Conservation (phyloP, 2,113 vertebrate species). For the Thomomys bottae region DNA sequence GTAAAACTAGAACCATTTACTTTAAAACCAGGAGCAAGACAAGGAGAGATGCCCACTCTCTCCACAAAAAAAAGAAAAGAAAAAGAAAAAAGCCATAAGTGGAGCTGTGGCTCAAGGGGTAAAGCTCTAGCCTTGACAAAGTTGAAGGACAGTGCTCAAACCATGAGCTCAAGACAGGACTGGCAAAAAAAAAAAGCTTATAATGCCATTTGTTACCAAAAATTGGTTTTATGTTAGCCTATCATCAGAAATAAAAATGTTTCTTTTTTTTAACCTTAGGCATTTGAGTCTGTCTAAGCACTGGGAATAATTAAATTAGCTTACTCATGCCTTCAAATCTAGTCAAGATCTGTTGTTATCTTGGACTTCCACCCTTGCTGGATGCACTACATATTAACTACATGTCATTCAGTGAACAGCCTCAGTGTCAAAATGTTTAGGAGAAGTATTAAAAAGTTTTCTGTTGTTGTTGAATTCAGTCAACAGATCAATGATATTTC, state of each 20-base stretch:
- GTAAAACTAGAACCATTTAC: too few species aligned
- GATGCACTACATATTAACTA: too few species aligned
- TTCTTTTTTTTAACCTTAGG: too few species aligned
- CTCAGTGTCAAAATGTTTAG: background rate
- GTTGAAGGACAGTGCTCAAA: too few species aligned
- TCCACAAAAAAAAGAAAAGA: too few species aligned
- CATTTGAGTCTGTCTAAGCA: background rate
- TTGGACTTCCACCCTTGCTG: background rate
- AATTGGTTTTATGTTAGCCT: slow-evolving; percentile 58
- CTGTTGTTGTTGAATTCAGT: background rate
- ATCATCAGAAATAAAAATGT: slow-evolving; percentile 64
- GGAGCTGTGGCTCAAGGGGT: too few species aligned
- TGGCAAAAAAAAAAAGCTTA: slow-evolving; percentile 57
- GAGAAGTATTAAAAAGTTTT: background rate
- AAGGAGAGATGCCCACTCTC: too few species aligned
- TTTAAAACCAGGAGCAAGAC: too few species aligned
- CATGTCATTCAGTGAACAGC: too few species aligned
- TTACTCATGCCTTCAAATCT: background rate
- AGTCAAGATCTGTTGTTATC: accelerated
- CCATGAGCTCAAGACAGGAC: too few species aligned
- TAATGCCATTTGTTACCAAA: slow-evolving; percentile 53
- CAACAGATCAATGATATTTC: background rate
- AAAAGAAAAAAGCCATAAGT: too few species aligned
- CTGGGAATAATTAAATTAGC: background rate
- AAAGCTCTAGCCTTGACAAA: too few species aligned